Conservation (phyloP, 2,113 vertebrate species). For the Paedocypris sp. region DNA sequence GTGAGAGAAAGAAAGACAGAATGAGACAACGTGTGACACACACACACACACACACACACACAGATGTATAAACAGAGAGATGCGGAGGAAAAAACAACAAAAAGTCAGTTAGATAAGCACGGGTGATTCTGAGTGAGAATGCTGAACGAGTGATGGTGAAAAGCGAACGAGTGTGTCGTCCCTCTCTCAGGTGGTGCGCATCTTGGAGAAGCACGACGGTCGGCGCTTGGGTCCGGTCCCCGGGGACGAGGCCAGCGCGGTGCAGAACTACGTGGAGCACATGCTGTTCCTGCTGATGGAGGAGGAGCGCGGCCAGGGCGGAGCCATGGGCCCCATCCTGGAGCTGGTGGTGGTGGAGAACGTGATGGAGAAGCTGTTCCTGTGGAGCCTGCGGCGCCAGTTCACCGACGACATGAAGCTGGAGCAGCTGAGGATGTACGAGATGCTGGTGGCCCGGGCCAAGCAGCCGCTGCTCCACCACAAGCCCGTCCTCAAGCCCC, state of each 20-base stretch:
- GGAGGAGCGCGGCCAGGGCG: constrained; percentile 74
- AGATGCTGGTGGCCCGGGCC: constrained; percentile 80
- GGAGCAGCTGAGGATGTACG: constrained; percentile 89
- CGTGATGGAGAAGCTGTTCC: constrained; percentile 92
- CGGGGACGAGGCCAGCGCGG: constrained; percentile 83
- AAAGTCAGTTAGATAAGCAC: too few species aligned
- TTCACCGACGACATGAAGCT: constrained; percentile 92
- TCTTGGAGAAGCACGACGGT: constrained; percentile 83
- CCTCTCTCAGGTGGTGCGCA: constrained; percentile 72
- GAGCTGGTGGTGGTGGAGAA: constrained; percentile 92
- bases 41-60: too few species aligned
- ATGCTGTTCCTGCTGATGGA: constrained; percentile 93
- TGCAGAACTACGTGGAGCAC: constrained; percentile 96
- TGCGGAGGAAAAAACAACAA: too few species aligned
- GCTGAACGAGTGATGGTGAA: too few species aligned
- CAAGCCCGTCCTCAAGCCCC: constrained; percentile 85
- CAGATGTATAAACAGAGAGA: too few species aligned
- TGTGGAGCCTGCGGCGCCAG: constrained; percentile 86
- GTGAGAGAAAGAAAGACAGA: too few species aligned
- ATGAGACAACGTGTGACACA: too few species aligned
- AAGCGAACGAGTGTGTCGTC: neutral
- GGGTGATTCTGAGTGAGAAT: too few species aligned
- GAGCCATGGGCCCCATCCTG: constrained; percentile 89
- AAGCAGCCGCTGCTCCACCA: constrained; percentile 87
- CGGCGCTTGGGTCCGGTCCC: constrained; percentile 61